Evolutionary conservation across 2,888 invertebrate genomes (phyloP), one percentile per base, ranked within the genome.

Genomic region (Boloria euphrosyne): DNA sequence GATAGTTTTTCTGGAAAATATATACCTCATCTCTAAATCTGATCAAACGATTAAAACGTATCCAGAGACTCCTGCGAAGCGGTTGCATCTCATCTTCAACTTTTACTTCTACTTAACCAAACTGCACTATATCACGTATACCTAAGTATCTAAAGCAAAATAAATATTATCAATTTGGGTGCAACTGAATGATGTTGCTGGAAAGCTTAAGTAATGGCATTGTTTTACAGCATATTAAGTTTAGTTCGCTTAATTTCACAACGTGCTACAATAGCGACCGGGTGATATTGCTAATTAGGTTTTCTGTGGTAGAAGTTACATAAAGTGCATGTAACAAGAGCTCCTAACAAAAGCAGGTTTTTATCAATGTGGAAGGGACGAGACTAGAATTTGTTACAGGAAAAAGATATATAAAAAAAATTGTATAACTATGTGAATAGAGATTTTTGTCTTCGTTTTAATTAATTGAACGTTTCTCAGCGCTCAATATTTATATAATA

Each of bases 231-330:
- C 85, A 85, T 84, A 84, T 86, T 84, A 85, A 85, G 82, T 80
- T 81, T 80, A 81, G 16, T 77, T 75, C 78, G 82, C 81, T 84
- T 84, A 85, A n/a, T 85, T 83, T 80, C 85, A 79, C 75, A 83
- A 80, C 81, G 75, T 80, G 84, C 83, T 85, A 85, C 78, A 79
- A 79, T 82, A 5, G 81, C 79, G 78, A 77, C 82, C 84, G 87
- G 87, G 84, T 88, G 87, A 85, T 87, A 89, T 85, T 87, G 87
- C 87, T 90, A 90, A 90, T 90, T 90, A 89, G 83, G 84, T 89
- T 87, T 83, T 82, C 86, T 82, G 84, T 79, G 79, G 81, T 82
- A 87, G 89, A 89, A 86, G 87, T 87, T 82, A 82, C 86, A 84
- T 88, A 84, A 88, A 88, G 83, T 88, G 85, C 82, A 82, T 55